Evolutionary conservation across 2,113 vertebrate genomes (phyloP).

Genomic region (Dissostichus mawsoni): DNA sequence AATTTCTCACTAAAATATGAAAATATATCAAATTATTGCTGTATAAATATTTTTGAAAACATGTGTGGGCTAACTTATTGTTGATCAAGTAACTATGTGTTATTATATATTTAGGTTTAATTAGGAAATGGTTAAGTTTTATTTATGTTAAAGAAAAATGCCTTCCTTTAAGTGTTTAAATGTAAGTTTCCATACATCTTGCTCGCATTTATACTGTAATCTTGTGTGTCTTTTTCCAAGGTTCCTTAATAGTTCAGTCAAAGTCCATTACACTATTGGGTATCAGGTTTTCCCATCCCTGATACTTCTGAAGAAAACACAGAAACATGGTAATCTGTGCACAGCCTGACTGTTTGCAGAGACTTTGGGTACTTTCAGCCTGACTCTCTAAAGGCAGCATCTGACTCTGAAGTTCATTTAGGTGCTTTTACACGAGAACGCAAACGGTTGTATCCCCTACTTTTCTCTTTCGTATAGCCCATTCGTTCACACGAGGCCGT

Average conservation of each 20-base stretch:
- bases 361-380: conserved; percentile 26
- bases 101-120: not conserved
- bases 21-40: conserved; percentile 5
- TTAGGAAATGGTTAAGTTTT: not conserved
- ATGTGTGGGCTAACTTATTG: not conserved
- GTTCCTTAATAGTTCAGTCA: not conserved
- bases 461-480: no score
- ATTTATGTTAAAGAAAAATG: not conserved
- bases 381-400: conserved; percentile 22
- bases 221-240: not conserved
- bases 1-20: not conserved
- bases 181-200: not conserved
- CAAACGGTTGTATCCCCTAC: no score
- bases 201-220: not conserved
- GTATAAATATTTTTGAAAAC: not conserved
- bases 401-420: not conserved
- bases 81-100: not conserved
- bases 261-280: not conserved
- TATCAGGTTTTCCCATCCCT: not conserved
- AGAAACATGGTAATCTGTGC: conserved; percentile 26
- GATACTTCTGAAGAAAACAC: conserved; percentile 14
- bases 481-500: no score
- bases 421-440: no score
- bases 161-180: not conserved
- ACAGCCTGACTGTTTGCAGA: conserved; percentile 49